A percentile compares a stretch with the other conserved stretches of the same genome.
These are phyloP conservation scores for Entelurus aequoreus DNA, from an alignment of 2,113 vertebrate genomes.

Conservation along the genomic window DNA sequence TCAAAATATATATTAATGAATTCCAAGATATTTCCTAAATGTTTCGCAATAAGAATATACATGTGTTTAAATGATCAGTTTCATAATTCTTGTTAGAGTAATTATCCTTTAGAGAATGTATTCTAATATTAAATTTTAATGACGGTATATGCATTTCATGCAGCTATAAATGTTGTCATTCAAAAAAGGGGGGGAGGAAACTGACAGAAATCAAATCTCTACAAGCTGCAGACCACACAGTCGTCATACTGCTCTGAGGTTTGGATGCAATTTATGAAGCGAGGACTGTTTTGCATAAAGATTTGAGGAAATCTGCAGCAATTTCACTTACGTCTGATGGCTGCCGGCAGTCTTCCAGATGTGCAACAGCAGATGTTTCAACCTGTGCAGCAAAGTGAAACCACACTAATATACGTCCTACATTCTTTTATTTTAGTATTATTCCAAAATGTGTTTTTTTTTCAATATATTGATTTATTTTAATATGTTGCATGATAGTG, in stretches of 20 bases:
- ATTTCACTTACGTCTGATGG: slow-evolving; percentile 57
- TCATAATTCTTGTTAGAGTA: too few relatives aligned
- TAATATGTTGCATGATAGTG: too few relatives aligned
- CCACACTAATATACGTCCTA: slow-evolving; percentile 16
- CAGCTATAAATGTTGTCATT: too few relatives aligned
- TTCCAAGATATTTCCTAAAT: too few relatives aligned
- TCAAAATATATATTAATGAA: too few relatives aligned
- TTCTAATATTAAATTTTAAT: too few relatives aligned
- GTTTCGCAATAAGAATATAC: too few relatives aligned
- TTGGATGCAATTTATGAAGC: slow-evolving; percentile 54
- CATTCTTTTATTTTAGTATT: neutral
- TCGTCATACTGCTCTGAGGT: slow-evolving; percentile 26
- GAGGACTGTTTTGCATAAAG: slow-evolving; percentile 71
- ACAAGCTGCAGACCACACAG: slow-evolving; percentile 20
- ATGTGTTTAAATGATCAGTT: too few relatives aligned
- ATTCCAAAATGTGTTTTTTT: neutral
- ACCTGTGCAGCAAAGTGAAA: slow-evolving; percentile 58
- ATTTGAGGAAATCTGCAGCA: slow-evolving; percentile 62
- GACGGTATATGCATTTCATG: too few relatives aligned
- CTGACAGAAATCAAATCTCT: neutral
- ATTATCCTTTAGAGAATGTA: too few relatives aligned
- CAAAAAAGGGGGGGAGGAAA: neutral
- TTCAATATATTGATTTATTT: neutral
- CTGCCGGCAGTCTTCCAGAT: slow-evolving; percentile 68
- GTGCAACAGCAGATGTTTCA: slow-evolving; percentile 67